Evolutionary conservation across 2,888 invertebrate species (phyloP).

Genomic region (Microdon myrmicae): DNA sequence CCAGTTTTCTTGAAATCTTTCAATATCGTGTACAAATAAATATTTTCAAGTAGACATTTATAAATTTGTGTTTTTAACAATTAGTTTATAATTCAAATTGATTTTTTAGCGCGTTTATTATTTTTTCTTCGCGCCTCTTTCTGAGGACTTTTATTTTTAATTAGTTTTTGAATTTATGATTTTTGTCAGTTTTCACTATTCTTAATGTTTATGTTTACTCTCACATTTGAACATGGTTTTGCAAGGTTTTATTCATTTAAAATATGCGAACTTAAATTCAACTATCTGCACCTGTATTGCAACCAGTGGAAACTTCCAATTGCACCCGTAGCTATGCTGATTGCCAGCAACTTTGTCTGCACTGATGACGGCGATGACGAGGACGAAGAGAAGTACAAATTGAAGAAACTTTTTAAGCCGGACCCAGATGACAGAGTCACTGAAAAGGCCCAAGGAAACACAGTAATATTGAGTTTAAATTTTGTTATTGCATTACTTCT

Average conservation of each 20-base stretch:
- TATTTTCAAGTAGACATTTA: too few species aligned
- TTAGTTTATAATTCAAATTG: too few species aligned
- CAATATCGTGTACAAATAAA: too few species aligned
- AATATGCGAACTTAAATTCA: slow-evolving; percentile 56
- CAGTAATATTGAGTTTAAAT: slow-evolving; percentile 13
- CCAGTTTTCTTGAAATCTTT: too few species aligned
- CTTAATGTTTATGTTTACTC: slow-evolving; percentile 2
- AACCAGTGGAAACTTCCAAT: slow-evolving; percentile 54
- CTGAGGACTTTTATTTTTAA: slow-evolving; percentile 5
- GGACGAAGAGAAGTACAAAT: slow-evolving; percentile 60
- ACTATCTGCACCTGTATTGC: slow-evolving; percentile 70
- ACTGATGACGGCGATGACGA: slow-evolving; percentile 49
- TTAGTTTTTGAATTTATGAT: slow-evolving; percentile 4
- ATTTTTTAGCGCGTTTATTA: too few species aligned
- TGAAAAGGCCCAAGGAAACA: slow-evolving; percentile 53
- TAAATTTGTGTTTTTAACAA: too few species aligned
- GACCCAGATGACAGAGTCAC: slow-evolving; percentile 64
- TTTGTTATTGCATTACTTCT: too few species aligned
- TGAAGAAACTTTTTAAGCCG: slow-evolving; percentile 61
- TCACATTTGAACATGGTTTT: slow-evolving; percentile 51
- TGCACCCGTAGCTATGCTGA: slow-evolving; percentile 50
- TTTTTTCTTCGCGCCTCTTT: too few species aligned
- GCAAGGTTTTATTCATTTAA: slow-evolving; percentile 44
- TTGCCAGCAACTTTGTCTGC: slow-evolving; percentile 44
- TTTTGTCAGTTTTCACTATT: slow-evolving; percentile 19